Evolutionary conservation across 2,888 invertebrate genomes (phyloP).

Genomic region (Cerceris rybyensis): DNA sequence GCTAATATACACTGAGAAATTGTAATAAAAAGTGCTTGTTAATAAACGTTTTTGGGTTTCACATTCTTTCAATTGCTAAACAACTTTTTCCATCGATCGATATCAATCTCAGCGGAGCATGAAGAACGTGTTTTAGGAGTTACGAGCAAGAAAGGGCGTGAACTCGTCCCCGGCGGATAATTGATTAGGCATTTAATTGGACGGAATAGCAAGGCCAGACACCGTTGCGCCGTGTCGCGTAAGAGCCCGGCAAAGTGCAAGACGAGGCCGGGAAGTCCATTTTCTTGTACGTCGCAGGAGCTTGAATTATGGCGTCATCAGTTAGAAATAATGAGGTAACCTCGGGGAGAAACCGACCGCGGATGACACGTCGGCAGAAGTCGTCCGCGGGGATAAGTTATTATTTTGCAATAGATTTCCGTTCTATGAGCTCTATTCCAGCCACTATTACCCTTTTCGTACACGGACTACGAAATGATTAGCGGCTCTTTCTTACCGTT

Average conservation of each 20-base stretch:
- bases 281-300: conserved; percentile 75
- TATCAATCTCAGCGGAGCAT: not conserved
- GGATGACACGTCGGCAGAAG: conserved; percentile 74
- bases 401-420: conserved; percentile 75
- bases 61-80: not conserved
- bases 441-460: conserved; percentile 7
- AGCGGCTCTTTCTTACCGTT: too few relatives aligned
- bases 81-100: not conserved
- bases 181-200: conserved; percentile 75
- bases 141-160: conserved; percentile 59
- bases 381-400: conserved; percentile 71
- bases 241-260: conserved; percentile 40
- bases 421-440: conserved; percentile 23
- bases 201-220: conserved; percentile 65
- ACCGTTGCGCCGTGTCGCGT: conserved; percentile 49
- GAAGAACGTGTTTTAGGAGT: conserved; percentile 43
- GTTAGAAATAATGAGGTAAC: conserved; percentile 79
- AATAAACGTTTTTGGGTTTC: too few relatives aligned
- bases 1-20: too few relatives aligned
- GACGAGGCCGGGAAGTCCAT: conserved; percentile 71
- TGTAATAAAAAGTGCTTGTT: too few relatives aligned
- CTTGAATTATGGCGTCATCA: conserved; percentile 79
- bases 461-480: not conserved
- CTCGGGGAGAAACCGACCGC: conserved; percentile 67
- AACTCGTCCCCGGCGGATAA: conserved; percentile 58